Base-by-base conservation (phyloP, 2,797 vertebrate species). In the Thunnus albacares region DNA sequence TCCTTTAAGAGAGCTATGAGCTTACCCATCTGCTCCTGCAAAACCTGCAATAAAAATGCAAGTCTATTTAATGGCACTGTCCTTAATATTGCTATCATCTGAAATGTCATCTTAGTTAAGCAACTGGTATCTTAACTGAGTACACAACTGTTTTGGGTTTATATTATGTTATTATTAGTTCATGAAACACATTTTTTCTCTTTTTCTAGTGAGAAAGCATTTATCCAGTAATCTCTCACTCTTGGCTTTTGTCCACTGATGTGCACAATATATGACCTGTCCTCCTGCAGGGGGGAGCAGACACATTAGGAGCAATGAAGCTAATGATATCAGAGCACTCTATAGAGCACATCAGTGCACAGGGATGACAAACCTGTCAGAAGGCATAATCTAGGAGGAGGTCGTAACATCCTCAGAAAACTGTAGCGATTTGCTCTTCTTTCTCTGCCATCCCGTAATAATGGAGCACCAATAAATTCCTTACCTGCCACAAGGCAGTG, bases 291-390 rank as follows among this genome's bases (percentile, higher is more conserved):
- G 94, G 95, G 95, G 96, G 96, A 95, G 95, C 93, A 96, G 96
- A 97, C 96, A 97, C 97, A 98, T 98, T 97, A 98, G 96, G 95
- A 96, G 97, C 91, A 97, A 97, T 97, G 97, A 96, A 97, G 96
- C 97, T 97, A 98, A 99, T 97, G 97, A 97, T 97, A 97, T 97
- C 97, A 97, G 96, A 97, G 96, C 97, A 96, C 96, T 97, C 96
- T 96, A 95, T 95, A 96, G 96, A 96, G 96, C 96, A 97, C 96
- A 96, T 96, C 96, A 96, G 95, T 90, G 91, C 89, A 96, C 95
- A 96, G 95, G 93, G 95, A 97, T 97, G 97, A 98, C 97, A 97
- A 97, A 97, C 95, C 96, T 98, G 97, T 98, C 97, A 97, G 95
- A 84, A 95, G 95, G 93, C 92, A 96, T 98, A 98, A 98, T 98